Evolutionary conservation across 2,113 vertebrate species (phyloP).

Genomic region (Fregata magnificens): DNA sequence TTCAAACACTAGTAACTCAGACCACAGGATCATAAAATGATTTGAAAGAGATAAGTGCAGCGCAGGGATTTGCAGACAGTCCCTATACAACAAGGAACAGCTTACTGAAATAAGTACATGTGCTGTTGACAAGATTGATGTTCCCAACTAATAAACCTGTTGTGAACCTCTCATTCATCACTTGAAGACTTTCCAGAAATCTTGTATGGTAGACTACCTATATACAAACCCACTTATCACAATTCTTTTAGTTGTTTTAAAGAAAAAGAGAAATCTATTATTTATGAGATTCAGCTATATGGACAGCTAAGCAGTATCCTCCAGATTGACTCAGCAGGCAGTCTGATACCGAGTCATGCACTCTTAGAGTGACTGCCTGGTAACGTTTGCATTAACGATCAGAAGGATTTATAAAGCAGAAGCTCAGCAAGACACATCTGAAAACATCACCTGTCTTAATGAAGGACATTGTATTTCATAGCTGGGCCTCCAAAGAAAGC

Average conservation of each 20-base stretch:
- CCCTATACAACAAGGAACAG: not conserved
- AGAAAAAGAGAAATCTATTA: not conserved
- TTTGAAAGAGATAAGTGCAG: not conserved
- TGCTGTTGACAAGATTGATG: not conserved
- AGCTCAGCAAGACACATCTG: not conserved
- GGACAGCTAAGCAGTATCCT: not conserved
- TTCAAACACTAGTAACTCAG: not conserved
- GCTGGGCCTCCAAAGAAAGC: not conserved
- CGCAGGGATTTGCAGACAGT: not conserved
- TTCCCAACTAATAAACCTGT: not conserved
- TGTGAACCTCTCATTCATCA: not conserved
- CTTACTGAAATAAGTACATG: not conserved
- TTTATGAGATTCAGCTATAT: not conserved
- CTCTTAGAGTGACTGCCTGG: not conserved
- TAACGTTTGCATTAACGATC: not conserved
- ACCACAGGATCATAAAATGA: not conserved
- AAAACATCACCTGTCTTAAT: not conserved
- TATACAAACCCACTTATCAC: not conserved
- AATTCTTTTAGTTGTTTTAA: not conserved
- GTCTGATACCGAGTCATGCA: not conserved
- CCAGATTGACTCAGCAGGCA: not conserved
- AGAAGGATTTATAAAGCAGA: not conserved
- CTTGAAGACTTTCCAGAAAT: not conserved
- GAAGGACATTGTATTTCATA: not conserved
- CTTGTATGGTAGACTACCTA: not conserved